Base-by-base conservation (phyloP, 2,888 invertebrate genomes). In the Argyresthia goedartella region DNA sequence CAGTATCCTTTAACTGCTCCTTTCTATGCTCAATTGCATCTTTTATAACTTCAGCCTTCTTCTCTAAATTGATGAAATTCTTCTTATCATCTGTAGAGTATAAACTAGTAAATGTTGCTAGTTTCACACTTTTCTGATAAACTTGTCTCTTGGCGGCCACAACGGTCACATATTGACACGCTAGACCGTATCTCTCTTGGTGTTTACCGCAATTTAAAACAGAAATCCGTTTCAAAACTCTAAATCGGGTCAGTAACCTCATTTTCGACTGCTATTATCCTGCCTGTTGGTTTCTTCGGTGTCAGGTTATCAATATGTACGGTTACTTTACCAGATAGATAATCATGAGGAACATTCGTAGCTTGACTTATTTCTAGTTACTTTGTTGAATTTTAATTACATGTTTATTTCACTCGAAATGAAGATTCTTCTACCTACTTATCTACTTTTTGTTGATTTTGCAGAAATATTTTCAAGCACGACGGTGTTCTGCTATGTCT, bases 1-100 rank as follows among this genome's bases (percentile, higher is more conserved):
- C 90, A 2, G 89, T 89, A 61, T 86, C 80, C 64, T 88, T 88
- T 0, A 93, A 72, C 64, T 88, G 89, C 56, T 88, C 89, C 56
- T 89, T 90, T 59, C 88, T 91, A 51, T 90, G 88, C 57, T 90
- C 88, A 52, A 92, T 80, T 2, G 80, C 90, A 71, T 88, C 84
- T 66, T 90, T 88, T 0, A 91, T 54, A 11, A 81, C 67, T 59
- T 88, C 81, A 1, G 87, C 65, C 53, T 88, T 87, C 59, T 89
- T 87, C 47, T 80, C 76, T 52, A 81, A 62, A 53, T 74, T 73
- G 59, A 81, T 59, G 51, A 81, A 78, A 52, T 73, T 70, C 63
- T 84, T 86, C 56, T 80, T 86, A 45, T 68, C 64, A 51, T 81
- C 77, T 11, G 81, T 76, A 33, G 72, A 84, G 60, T 76, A 79